These are phyloP conservation scores for Trematocara unimaculatum DNA, from an alignment of 2,113 vertebrate genomes.

Conservation along the genomic window DNA sequence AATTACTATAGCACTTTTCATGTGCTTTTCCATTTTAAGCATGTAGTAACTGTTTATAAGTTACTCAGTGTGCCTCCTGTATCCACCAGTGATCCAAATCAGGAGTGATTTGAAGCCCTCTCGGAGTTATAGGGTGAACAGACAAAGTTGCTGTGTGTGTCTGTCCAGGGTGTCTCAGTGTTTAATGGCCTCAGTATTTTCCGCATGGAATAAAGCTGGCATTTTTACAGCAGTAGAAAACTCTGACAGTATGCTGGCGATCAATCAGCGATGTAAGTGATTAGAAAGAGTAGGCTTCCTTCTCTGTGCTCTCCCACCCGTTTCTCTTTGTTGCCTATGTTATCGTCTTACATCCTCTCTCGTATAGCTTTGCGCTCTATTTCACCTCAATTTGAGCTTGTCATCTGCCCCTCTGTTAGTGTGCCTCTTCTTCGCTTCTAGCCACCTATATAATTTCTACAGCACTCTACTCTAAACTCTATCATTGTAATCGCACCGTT, in stretches of 20 bases:
- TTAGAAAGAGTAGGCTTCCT: constrained; percentile 18
- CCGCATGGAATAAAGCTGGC: constrained; percentile 24
- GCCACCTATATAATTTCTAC: background rate
- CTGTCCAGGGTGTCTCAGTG: constrained; percentile 40
- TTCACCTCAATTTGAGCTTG: background rate
- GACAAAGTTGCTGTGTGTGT: constrained; percentile 30
- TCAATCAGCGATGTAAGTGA: constrained; percentile 58
- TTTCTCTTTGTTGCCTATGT: background rate
- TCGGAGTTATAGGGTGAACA: background rate
- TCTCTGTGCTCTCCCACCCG: background rate
- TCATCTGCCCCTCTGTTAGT: background rate
- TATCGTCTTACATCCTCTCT: background rate
- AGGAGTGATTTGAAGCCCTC: background rate
- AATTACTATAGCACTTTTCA: background rate
- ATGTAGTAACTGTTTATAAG: background rate
- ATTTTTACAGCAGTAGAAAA: constrained; percentile 36
- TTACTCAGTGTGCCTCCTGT: background rate
- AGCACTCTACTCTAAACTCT: background rate
- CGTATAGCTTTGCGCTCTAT: background rate
- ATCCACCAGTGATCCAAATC: background rate
- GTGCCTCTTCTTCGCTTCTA: background rate
- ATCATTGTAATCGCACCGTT: background rate
- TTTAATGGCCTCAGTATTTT: constrained; percentile 53
- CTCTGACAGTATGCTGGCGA: constrained; percentile 26
- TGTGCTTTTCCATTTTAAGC: background rate